Conservation (phyloP, 2,113 vertebrate genomes). For the Burhinus oedicnemus region DNA sequence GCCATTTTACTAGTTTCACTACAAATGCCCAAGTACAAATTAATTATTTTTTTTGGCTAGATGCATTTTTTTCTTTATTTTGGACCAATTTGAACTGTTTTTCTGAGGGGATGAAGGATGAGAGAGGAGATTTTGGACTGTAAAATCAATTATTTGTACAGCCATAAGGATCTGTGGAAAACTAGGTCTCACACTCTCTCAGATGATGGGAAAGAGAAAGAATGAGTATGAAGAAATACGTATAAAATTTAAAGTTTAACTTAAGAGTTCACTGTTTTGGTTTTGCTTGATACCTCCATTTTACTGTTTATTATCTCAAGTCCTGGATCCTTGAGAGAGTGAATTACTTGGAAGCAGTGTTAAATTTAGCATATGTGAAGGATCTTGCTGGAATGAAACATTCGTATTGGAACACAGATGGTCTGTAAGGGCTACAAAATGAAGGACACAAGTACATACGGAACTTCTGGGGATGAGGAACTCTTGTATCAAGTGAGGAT, state of each 20-base stretch:
- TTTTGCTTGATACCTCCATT: constrained; percentile 38
- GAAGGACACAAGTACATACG: not conserved
- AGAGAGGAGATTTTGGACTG: constrained; percentile 55
- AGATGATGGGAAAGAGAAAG: constrained; percentile 59
- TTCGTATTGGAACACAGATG: not conserved
- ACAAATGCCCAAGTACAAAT: not conserved
- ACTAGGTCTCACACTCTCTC: constrained; percentile 24
- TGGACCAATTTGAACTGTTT: constrained; percentile 14
- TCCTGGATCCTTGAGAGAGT: not conserved
- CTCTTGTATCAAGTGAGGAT: not conserved
- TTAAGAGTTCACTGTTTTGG: constrained; percentile 24
- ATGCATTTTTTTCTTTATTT: constrained; percentile 49
- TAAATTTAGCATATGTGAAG: constrained; percentile 36
- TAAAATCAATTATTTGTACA: constrained; percentile 70
- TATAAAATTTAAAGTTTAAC: constrained; percentile 48
- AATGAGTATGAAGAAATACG: not conserved
- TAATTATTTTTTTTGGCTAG: constrained; percentile 24
- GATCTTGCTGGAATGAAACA: constrained; percentile 35
- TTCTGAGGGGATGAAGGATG: constrained; percentile 22
- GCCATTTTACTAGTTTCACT: not conserved
- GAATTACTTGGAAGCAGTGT: constrained; percentile 28
- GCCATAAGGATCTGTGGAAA: constrained; percentile 43
- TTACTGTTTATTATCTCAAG: constrained; percentile 65
- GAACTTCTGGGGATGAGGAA: not conserved
- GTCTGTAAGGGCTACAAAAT: not conserved